phyloP scores from a whole-genome alignment of 2,888 invertebrate species.

The Belgica antarctica region DNA sequence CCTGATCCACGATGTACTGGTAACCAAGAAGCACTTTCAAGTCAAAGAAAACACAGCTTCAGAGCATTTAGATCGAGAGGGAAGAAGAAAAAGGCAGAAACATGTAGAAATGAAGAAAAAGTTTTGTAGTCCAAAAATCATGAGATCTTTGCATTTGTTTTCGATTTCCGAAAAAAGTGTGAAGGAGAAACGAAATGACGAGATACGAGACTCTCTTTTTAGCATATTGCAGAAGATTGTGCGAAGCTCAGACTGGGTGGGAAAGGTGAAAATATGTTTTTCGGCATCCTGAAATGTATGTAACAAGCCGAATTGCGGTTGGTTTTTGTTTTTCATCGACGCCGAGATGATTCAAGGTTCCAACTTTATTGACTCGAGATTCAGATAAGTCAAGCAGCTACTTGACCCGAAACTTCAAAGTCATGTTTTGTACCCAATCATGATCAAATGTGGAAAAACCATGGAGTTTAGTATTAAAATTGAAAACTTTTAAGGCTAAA shows the following conservation, averaged over 20 bases:
- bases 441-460: too few relatives aligned
- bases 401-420: too few relatives aligned
- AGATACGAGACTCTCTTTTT: slow-evolving; percentile 4
- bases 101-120: not conserved
- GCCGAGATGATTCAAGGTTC: too few relatives aligned
- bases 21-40: not conserved
- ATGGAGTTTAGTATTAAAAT: too few relatives aligned
- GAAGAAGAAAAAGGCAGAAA: not conserved
- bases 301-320: too few relatives aligned
- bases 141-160: slow-evolving; percentile 38
- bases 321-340: too few relatives aligned
- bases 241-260: not conserved
- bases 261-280: not conserved
- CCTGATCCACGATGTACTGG: not conserved
- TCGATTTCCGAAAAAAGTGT: slow-evolving; percentile 40
- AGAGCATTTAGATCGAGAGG: not conserved
- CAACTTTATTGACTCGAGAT: too few relatives aligned
- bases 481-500: too few relatives aligned
- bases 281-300: slow-evolving; percentile 2
- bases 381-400: too few relatives aligned
- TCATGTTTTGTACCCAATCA: too few relatives aligned
- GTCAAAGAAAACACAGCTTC: not conserved
- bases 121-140: slow-evolving; percentile 18
- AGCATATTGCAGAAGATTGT: not conserved
- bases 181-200: slow-evolving; percentile 33